Conservation (phyloP, 2,113 vertebrate genomes). For the Oenanthe melanoleuca region DNA sequence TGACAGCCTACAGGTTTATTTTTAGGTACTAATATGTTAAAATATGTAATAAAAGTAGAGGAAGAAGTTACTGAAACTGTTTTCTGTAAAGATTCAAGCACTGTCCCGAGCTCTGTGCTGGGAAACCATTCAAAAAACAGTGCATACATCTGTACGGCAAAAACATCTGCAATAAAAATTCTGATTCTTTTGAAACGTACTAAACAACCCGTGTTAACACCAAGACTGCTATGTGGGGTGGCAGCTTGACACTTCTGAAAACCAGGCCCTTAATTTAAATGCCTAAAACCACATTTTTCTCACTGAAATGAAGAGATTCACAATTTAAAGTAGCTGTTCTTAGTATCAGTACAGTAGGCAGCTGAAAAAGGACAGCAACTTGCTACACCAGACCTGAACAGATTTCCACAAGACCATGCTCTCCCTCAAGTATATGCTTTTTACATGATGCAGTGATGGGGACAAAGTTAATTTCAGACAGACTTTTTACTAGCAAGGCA, state of each 20-base stretch:
- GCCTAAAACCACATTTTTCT: neutral
- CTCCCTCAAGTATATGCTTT: neutral
- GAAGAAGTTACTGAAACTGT: neutral
- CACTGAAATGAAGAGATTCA: neutral
- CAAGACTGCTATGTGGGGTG: neutral
- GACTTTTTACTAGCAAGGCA: neutral
- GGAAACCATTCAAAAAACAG: neutral
- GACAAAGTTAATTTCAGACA: neutral
- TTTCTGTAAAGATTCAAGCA: neutral
- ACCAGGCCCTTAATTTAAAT: neutral
- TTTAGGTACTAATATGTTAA: neutral
- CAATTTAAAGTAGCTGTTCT: neutral
- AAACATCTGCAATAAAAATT: neutral
- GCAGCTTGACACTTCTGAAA: neutral
- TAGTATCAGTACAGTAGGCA: fast-evolving
- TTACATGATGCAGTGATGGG: neutral
- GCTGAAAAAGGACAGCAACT: neutral
- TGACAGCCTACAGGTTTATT: neutral
- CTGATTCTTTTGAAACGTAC: neutral
- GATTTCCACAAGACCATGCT: neutral
- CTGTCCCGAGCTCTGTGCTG: neutral
- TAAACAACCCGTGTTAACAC: neutral
- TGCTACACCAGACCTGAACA: neutral
- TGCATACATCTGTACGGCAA: neutral
- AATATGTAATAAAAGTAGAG: neutral